Percentiles rank a stretch among this genome's conserved stretches.
Evolutionary conservation across 2,797 vertebrate genomes (phyloP).

Genomic region (Catharus ustulatus): DNA sequence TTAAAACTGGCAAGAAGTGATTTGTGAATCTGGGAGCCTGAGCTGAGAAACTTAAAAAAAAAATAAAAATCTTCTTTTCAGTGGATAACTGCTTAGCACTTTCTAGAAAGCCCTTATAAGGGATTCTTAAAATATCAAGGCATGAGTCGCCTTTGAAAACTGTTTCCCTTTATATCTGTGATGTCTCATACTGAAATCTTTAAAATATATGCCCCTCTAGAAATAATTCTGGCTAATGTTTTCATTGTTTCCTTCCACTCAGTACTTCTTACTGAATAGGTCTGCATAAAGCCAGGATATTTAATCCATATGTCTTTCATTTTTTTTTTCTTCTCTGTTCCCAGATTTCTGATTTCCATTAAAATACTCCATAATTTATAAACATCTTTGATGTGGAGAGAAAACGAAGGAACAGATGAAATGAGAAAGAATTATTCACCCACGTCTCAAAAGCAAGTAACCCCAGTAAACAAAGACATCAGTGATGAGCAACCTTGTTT

Average conservation of each 20-base stretch:
- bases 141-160: conserved; percentile 36
- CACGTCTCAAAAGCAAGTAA: background rate
- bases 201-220: conserved; percentile 13
- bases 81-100: background rate
- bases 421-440: background rate
- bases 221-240: conserved; percentile 31
- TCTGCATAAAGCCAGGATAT: background rate
- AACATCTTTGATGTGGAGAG: background rate
- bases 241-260: conserved; percentile 10
- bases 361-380: background rate
- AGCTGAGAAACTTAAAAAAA: background rate
- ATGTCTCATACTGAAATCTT: conserved; percentile 41
- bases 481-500: background rate
- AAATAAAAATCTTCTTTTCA: background rate
- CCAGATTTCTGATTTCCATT: background rate
- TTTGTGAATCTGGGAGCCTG: background rate
- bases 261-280: background rate
- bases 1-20: background rate
- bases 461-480: background rate
- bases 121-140: conserved; percentile 54
- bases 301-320: background rate
- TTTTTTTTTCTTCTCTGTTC: background rate
- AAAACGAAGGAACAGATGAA: background rate
- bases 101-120: conserved; percentile 28
- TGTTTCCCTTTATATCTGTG: conserved; percentile 43